These are phyloP conservation scores for Atherinosoma microstoma DNA, from an alignment of 2,797 vertebrate species.

Conservation along the genomic window DNA sequence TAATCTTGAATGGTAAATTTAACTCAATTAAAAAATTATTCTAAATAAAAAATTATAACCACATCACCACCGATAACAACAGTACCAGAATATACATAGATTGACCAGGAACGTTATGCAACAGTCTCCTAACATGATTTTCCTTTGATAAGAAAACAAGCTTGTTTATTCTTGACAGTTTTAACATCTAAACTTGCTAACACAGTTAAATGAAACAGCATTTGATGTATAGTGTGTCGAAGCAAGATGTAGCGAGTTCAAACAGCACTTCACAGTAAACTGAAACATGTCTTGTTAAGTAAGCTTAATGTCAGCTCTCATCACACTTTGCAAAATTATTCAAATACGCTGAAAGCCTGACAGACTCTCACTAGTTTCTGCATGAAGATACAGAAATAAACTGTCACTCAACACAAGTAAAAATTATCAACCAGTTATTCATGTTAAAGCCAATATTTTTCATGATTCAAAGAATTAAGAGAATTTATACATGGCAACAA, in stretches of 20 bases:
- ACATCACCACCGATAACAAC: not conserved
- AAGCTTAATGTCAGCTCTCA: constrained; percentile 31
- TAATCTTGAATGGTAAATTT: not conserved
- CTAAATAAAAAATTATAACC: not conserved
- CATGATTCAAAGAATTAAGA: not conserved
- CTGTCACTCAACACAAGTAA: not conserved
- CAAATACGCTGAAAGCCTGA: constrained; percentile 22
- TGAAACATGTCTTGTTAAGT: constrained; percentile 23
- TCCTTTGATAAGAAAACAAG: not conserved
- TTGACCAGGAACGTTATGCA: not conserved
- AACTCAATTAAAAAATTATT: not conserved
- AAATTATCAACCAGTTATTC: not conserved
- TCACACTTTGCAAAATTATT: constrained; percentile 32
- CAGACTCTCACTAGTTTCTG: not conserved
- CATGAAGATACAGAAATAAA: constrained; percentile 7
- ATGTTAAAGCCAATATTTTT: not conserved
- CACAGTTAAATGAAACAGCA: not conserved
- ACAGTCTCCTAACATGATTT: not conserved
- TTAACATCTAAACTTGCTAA: not conserved
- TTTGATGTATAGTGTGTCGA: not conserved
- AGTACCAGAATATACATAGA: not conserved
- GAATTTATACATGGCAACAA: not conserved
- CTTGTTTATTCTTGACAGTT: not conserved
- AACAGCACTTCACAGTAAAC: constrained; percentile 8
- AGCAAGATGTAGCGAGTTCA: constrained; percentile 7